These are phyloP conservation scores for Halocynthia aurantium DNA, from an alignment of 23 tunicate genomes.

Conservation along the genomic window DNA sequence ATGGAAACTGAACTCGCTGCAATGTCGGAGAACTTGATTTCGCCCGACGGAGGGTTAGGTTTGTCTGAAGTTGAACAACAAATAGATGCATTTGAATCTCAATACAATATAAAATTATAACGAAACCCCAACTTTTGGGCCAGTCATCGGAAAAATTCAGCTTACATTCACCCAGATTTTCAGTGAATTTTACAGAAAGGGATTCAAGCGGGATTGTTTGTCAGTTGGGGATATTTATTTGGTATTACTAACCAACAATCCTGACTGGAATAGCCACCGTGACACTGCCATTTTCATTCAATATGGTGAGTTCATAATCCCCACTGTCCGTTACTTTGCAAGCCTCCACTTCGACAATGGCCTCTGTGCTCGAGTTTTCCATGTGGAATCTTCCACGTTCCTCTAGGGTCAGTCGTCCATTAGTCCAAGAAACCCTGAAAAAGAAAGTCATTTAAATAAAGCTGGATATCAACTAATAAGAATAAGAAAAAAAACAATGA, in stretches of 20 bases:
- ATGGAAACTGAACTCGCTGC: conserved; percentile 37
- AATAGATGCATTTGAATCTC: too few relatives aligned
- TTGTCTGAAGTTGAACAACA: conserved; percentile 34
- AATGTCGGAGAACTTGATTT: conserved; percentile 64
- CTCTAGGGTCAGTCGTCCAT: conserved; percentile 75
- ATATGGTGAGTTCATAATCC: conserved; percentile 54
- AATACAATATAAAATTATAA: too few relatives aligned
- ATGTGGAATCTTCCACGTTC: conserved; percentile 78
- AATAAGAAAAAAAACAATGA: too few relatives aligned
- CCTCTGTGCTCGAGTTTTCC: conserved; percentile 45
- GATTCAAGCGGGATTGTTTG: too few relatives aligned
- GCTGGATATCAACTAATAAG: neutral
- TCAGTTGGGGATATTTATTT: neutral
- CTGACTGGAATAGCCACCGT: conserved; percentile 63
- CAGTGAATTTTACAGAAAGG: too few relatives aligned
- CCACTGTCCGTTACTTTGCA: conserved; percentile 69
- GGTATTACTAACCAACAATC: conserved; percentile 32
- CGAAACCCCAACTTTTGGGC: too few relatives aligned
- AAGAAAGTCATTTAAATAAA: neutral
- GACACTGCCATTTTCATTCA: conserved; percentile 68
- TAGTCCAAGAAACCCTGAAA: conserved; percentile 71
- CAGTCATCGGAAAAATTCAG: too few relatives aligned
- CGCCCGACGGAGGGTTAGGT: conserved; percentile 83
- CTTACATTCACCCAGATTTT: too few relatives aligned
- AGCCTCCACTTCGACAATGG: conserved; percentile 46